Evolutionary conservation across 2,888 invertebrate species (phyloP), one percentile per base, ranked within the genome.

Genomic region (Hetaerina titia): DNA sequence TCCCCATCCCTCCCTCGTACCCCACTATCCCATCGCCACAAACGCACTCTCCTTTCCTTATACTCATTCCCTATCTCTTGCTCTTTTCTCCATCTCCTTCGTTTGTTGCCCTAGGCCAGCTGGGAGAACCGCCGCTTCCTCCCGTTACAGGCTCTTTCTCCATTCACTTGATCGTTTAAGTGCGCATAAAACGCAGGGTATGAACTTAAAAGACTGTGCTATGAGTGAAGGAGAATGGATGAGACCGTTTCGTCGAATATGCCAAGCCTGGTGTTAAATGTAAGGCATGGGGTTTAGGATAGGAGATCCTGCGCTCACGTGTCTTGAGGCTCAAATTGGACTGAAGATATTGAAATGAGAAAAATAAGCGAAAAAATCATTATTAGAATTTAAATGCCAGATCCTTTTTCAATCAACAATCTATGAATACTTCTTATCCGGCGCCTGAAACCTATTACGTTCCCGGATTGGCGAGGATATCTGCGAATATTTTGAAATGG

Each of bases 271-370:
- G 81, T 15, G 31, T 81, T 31, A 81, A 81, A 81, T 25, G 31
- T 22, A 15, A 81, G 81, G 31, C 25, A 81, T 7, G 15, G 69
- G 69, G 8, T 69, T 5, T 11, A 31, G 15, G 31, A 31, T 9
- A 31, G 31, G 81, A 81, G 31, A 25, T 81, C 31, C 31, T 25
- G 22, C 81, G 31, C 11, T 92, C 22, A 56, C 45, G 69, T 69
- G 69, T 69, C 69, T 92, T 56, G 45, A 74, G 69, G 92, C n/a
- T 92, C 69, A 92, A 81, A 81, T 31, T 81, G 25, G 25, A 31
- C 81, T 11, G 81, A 9, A 11, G 81, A 11, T 6, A 81, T 81
- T 25, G 31, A 31, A 31, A 81, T 81, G 81, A 13, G 9, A 81
- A 69, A 69, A 6, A n/a, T n/a, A n/a, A n/a, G 8, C 7, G 22